Conservation (phyloP, 2,888 invertebrate genomes). For the Tenthredo notha region DNA sequence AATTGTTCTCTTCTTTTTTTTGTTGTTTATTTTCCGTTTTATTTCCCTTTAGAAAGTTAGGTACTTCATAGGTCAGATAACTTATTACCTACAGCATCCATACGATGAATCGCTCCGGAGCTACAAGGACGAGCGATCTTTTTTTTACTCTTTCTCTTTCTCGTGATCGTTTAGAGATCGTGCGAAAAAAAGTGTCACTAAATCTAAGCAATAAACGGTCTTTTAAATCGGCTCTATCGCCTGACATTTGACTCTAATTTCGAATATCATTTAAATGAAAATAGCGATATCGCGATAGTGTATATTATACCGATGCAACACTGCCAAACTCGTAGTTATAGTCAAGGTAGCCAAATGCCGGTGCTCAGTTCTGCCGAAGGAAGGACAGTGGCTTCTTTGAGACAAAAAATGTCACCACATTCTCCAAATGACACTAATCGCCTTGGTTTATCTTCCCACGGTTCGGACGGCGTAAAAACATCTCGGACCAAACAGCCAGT, state of each 20-base stretch:
- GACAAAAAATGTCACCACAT: conserved; percentile 72
- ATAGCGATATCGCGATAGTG: conserved; percentile 23
- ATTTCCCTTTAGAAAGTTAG: background rate
- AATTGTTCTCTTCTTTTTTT: conserved; percentile 63
- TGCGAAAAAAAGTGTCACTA: background rate
- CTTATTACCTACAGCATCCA: background rate
- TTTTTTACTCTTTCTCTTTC: background rate
- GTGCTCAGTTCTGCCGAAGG: background rate
- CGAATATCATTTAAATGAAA: conserved; percentile 21
- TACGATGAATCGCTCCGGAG: no score
- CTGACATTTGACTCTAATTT: conserved; percentile 38
- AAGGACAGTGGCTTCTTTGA: conserved; percentile 50
- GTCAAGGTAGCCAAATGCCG: conserved; percentile 46
- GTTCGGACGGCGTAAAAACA: conserved; percentile 73
- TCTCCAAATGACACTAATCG: conserved; percentile 78
- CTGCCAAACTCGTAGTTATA: conserved; percentile 12
- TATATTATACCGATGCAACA: conserved; percentile 1
- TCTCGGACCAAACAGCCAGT: conserved; percentile 58
- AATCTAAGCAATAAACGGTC: background rate
- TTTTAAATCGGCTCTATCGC: conserved; percentile 6
- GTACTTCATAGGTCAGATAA: background rate
- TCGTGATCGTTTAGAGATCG: background rate
- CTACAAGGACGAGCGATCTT: background rate
- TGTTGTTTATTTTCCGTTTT: background rate
- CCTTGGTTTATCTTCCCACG: conserved; percentile 78